Base-by-base conservation (phyloP, 2,113 vertebrate species). In the Arenaria interpres region DNA sequence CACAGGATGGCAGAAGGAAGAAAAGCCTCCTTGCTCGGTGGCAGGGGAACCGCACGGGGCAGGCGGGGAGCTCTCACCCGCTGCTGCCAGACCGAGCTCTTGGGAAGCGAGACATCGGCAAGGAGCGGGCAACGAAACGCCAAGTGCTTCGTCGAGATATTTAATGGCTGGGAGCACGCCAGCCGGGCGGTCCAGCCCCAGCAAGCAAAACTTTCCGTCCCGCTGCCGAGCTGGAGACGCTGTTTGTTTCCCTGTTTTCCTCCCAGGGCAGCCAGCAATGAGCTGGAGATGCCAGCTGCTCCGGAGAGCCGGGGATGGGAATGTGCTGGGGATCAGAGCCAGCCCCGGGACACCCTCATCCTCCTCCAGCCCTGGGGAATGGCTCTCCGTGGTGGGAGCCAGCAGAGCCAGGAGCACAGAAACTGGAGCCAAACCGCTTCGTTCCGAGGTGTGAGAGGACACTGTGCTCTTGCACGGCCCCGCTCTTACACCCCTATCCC, bases 201-300 rank as follows among this genome's bases (percentile, higher is more conserved):
- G 60, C 56, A 57, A 93, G 92, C 73, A 69, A 96, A 96, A 96
- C 80, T 95, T 96, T 96, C 94, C 81, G 0, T 85, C 45, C 39
- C 4, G 1, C 39, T 81, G 88, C 41, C 23, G 39, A 85, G 85
- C 83, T 80, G 79, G 67, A 96, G 50, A 91, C 27, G 3, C 27
- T 64, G 93, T 85, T 96, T 96, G 91, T 96, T 97, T 95, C 95
- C 89, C 73, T 54, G 53, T 54, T 54, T 54, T 54, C 16, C 28
- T 94, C 80, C 18, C 68, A 2, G 76, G 73, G 86, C 69, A 89
- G 90, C 73, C 90, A 89, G 88, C 66, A 56, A 59, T 1, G 24
- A 89, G 63, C 50, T 41, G 0, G 19, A 60, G 93, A 39, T 53
- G 66, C 56, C 93, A 95, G 94, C 91, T 95, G 95, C 82, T 93